Evolutionary conservation across 2,797 vertebrate species (phyloP).

Genomic region (Coregonus suidteri): DNA sequence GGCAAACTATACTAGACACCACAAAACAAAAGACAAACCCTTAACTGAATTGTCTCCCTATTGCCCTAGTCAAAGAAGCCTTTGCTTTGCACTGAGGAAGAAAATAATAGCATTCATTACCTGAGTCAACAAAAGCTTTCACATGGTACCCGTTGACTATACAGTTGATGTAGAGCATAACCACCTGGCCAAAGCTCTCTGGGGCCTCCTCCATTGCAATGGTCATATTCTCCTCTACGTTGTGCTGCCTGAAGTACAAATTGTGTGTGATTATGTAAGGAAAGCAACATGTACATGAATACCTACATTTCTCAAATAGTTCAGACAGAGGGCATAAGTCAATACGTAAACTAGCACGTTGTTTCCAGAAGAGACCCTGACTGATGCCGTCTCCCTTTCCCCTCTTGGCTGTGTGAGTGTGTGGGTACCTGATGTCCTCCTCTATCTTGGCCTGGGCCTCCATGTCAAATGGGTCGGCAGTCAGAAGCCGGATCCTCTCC

Average conservation of each 20-base stretch:
- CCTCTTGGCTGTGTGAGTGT: not conserved
- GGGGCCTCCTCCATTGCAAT: slow-evolving; percentile 99
- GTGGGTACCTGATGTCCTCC: slow-evolving; percentile 91
- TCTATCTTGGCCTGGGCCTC: slow-evolving; percentile 99
- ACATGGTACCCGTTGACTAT: slow-evolving; percentile 97
- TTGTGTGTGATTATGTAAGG: not conserved
- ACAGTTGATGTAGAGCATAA: slow-evolving; percentile 99
- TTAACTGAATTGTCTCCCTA: not conserved
- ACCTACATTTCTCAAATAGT: not conserved
- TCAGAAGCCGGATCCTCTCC: slow-evolving; percentile 93
- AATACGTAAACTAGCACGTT: too few relatives aligned
- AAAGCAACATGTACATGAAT: not conserved
- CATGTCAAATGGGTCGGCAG: slow-evolving; percentile 95
- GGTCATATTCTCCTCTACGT: slow-evolving; percentile 99
- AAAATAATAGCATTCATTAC: slow-evolving; percentile 65
- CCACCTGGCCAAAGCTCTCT: slow-evolving; percentile 98
- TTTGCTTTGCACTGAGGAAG: not conserved
- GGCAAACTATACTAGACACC: not conserved
- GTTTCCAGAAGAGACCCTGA: not conserved
- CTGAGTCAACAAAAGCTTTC: slow-evolving; percentile 99
- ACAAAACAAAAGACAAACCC: not conserved
- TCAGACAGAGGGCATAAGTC: not conserved
- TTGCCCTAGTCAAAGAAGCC: not conserved
- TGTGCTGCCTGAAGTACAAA: slow-evolving; percentile 87
- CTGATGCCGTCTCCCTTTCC: not conserved